phyloP scores from a whole-genome alignment of 2,113 vertebrate species.

The Micronycteris hirsuta region DNA sequence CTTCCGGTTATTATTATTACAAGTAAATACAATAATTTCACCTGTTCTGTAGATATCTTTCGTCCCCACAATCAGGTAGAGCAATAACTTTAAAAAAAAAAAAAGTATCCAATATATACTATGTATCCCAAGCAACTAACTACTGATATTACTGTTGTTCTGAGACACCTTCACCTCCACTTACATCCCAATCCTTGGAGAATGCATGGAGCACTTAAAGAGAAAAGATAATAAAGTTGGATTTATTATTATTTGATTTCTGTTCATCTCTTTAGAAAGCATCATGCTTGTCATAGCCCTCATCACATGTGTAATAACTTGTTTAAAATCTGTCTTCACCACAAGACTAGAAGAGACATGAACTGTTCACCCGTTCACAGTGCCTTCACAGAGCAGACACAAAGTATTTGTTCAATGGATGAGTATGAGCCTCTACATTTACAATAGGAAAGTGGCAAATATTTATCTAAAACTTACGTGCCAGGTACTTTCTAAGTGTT shows the following conservation, averaged over 20 bases:
- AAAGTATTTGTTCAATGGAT: not conserved
- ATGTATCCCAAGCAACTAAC: not conserved
- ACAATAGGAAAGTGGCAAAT: not conserved
- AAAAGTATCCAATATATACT: not conserved
- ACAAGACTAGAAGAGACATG: not conserved
- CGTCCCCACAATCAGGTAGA: not conserved
- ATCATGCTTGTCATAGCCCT: not conserved
- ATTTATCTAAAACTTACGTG: not conserved
- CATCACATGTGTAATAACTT: not conserved
- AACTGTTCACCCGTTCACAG: not conserved
- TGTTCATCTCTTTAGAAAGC: not conserved
- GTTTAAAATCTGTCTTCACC: conserved; percentile 5
- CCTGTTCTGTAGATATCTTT: not conserved
- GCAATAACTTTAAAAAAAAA: not conserved
- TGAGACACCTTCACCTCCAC: not conserved
- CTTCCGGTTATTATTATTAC: not conserved
- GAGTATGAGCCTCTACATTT: not conserved
- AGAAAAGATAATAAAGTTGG: not conserved
- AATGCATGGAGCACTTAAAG: not conserved
- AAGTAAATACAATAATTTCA: conserved; percentile 23
- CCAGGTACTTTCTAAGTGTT: not conserved
- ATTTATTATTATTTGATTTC: conserved; percentile 4
- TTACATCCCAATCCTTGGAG: not conserved
- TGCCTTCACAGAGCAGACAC: not conserved
- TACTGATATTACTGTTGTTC: not conserved